Conservation (phyloP, 2,113 vertebrate species). For the Hoplias malabaricus region DNA sequence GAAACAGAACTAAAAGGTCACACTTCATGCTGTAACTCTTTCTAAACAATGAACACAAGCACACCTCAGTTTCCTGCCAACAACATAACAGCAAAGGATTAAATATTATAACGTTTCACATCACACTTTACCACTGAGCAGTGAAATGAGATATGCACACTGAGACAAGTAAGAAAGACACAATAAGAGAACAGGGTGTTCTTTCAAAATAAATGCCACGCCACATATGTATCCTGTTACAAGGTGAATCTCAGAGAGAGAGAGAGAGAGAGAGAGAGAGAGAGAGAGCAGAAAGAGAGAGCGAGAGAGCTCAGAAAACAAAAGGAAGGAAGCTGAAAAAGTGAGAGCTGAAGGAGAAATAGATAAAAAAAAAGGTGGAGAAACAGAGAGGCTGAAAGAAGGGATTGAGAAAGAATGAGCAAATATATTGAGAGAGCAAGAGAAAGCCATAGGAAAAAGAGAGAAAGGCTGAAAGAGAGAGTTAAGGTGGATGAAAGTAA, state of each 20-base stretch:
- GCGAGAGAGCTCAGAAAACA: constrained; percentile 23
- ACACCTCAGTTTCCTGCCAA: background rate
- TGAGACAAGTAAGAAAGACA: background rate
- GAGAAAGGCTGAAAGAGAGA: constrained; percentile 14
- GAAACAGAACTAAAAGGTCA: too few relatives aligned
- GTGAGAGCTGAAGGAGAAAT: too few relatives aligned
- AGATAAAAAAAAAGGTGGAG: too few relatives aligned
- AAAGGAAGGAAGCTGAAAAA: too few relatives aligned
- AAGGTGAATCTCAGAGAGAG: constrained; percentile 27
- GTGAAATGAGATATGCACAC: background rate
- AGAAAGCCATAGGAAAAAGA: background rate
- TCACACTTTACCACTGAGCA: too few relatives aligned
- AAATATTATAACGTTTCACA: too few relatives aligned
- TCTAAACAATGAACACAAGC: background rate
- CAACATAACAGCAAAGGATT: too few relatives aligned
- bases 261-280: background rate
- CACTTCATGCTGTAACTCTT: background rate
- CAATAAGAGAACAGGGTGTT: background rate
- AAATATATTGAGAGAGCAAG: background rate
- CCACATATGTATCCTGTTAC: too few relatives aligned
- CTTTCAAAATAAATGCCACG: background rate
- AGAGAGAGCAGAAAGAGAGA: constrained; percentile 18
- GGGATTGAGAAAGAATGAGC: constrained; percentile 26
- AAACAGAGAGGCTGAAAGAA: too few relatives aligned
- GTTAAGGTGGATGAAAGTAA: constrained; percentile 32